These are phyloP conservation scores for Pomatorhinus ruficollis DNA, from an alignment of 2,113 vertebrate genomes.

Conservation along the genomic window DNA sequence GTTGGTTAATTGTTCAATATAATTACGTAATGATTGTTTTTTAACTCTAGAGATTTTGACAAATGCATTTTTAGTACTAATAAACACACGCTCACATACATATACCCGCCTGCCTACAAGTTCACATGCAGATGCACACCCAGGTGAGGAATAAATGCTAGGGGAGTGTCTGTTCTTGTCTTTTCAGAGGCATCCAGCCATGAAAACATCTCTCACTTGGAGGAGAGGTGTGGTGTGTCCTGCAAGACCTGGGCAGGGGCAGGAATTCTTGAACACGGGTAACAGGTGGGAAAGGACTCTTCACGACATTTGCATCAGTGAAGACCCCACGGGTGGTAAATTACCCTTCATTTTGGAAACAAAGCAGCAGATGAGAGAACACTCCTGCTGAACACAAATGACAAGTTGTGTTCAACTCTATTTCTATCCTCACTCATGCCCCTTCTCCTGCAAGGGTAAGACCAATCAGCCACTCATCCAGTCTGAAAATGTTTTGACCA, in stretches of 20 bases:
- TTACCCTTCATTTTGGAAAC: not conserved
- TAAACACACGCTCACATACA: not conserved
- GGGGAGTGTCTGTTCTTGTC: not conserved
- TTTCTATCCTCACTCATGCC: not conserved
- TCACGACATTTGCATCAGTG: not conserved
- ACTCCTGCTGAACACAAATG: not conserved
- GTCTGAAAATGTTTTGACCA: not conserved
- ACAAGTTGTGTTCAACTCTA: not conserved
- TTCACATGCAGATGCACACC: conserved; percentile 11
- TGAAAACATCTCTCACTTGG: not conserved
- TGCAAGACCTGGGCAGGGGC: not conserved
- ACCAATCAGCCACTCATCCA: not conserved
- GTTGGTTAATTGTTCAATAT: conserved; percentile 38
- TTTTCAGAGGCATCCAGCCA: not conserved
- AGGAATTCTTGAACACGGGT: not conserved
- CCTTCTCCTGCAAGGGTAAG: not conserved
- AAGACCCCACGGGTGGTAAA: not conserved
- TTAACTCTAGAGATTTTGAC: conserved; percentile 55
- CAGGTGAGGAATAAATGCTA: not conserved
- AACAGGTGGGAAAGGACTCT: not conserved
- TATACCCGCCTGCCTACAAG: not conserved
- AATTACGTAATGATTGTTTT: conserved; percentile 60
- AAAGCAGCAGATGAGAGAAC: not conserved
- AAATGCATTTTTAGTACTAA: conserved; percentile 2
- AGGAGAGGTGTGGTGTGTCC: not conserved